Conservation (phyloP, 2,888 invertebrate genomes). For the Tachystola acroxantha region DNA sequence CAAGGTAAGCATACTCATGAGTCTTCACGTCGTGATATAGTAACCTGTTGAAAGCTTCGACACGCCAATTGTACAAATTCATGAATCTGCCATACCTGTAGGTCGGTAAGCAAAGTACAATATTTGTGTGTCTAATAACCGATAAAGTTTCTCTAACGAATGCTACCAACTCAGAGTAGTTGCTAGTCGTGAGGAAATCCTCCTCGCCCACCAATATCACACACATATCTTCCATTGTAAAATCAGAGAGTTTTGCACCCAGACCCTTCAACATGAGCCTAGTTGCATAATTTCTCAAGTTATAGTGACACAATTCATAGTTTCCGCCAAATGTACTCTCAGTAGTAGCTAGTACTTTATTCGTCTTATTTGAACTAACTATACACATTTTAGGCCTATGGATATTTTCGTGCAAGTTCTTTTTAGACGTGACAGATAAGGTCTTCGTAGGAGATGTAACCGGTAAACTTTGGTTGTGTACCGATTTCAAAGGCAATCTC, state of each 20-base stretch:
- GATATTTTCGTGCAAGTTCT: not conserved
- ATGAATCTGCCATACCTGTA: not conserved
- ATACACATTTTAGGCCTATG: not conserved
- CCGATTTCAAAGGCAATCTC: too few species aligned
- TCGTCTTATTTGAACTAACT: not conserved
- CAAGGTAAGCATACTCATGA: not conserved
- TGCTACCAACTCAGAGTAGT: not conserved
- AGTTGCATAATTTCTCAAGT: not conserved
- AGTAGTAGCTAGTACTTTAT: not conserved
- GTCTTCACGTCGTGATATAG: not conserved
- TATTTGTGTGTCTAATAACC: not conserved
- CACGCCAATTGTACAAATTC: not conserved
- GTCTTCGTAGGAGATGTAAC: not conserved
- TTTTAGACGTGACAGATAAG: not conserved
- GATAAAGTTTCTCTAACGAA: not conserved
- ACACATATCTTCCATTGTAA: not conserved
- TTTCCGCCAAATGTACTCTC: not conserved
- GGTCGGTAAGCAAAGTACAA: not conserved
- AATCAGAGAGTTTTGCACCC: not conserved
- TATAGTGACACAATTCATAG: not conserved
- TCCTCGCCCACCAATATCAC: not conserved
- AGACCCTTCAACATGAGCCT: not conserved
- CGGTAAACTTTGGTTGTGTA: not conserved
- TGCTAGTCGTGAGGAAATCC: not conserved
- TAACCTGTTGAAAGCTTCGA: not conserved